A percentile compares a stretch with the other conserved stretches of the same genome.
phyloP scores from a whole-genome alignment of 1,140 invertebrate species.

The Pristionchus pacificus region DNA sequence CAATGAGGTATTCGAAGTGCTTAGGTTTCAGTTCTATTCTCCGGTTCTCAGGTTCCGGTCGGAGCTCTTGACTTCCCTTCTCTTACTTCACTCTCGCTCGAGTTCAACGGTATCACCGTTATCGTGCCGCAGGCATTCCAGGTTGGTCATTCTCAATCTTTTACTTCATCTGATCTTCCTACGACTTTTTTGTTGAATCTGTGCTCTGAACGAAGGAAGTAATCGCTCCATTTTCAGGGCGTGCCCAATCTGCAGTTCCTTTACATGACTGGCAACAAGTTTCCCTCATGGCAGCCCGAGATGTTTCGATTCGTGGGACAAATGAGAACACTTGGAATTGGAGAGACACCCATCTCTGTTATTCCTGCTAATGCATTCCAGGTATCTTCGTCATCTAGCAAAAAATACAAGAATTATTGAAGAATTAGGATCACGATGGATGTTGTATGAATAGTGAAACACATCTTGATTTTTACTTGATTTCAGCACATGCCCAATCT shows the following conservation, averaged over 20 bases:
- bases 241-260: constrained; percentile 56
- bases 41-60: constrained; percentile 46
- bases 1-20: constrained; percentile 18
- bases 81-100: constrained; percentile 50
- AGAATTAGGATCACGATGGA: too few species aligned
- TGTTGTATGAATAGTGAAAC: too few species aligned
- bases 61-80: constrained; percentile 53
- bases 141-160: constrained; percentile 3
- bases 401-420: too few species aligned
- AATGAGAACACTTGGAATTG: constrained; percentile 53
- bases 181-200: too few species aligned
- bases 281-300: constrained; percentile 53
- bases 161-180: background rate
- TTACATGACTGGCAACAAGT: constrained; percentile 56
- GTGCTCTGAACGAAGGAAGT: background rate
- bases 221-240: constrained; percentile 20
- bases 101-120: constrained; percentile 56
- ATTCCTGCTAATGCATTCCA: constrained; percentile 55
- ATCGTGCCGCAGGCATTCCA: constrained; percentile 57
- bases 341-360: constrained; percentile 55
- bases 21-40: constrained; percentile 36
- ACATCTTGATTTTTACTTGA: too few species aligned
- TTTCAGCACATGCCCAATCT: constrained; percentile 54
- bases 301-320: constrained; percentile 57
- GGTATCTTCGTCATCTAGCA: constrained; percentile 28